Base-by-base conservation (phyloP, 1,140 invertebrate species). In the Drosophila nikananu region DNA sequence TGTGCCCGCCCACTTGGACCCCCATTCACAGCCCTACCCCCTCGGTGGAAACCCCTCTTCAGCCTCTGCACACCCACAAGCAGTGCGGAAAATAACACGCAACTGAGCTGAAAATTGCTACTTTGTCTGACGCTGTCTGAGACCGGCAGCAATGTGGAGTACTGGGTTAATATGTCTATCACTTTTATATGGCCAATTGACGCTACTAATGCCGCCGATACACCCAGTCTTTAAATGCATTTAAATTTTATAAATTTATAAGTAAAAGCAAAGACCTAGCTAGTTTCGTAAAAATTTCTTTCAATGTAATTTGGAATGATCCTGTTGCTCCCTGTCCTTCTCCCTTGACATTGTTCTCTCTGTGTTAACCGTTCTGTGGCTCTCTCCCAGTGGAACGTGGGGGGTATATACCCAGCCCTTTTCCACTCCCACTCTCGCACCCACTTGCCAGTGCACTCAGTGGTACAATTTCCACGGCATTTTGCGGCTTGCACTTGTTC, bases 81-180 rank as follows among this genome's bases (percentile, higher is more conserved):
- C 10, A 27, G 46, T 10, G 23, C 48, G 35, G 32, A 78, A 13
- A 62, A 44, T 67, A 54, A 70, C 82, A 87, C 77, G 86, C 86
- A 87, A 87, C 84, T 81, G 80, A 81, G 84, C 84, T 87, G 81
- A 84, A 87, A 87, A 87, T 87, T 89, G 84, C 77, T 87, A 84
- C 84, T 87, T 87, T 87, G 84, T 83, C 77, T 59, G 49, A n/a
- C 59, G 58, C 41, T 44, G 41, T 58, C 42, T 67, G 52, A 48
- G 41, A 51, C 61, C 42, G 10, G 52, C 49, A 72, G 77, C 77
- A 87, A 87, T 84, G 81, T 87, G 72, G 84, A 87, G 66, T 90
- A 87, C 68, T 87, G 81, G 84, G 84, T 87, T 87, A 87, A 87
- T 87, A 87, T 87, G 84, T 87, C 84, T 87, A 87, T 87, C 84